phyloP scores from a whole-genome alignment of 2,797 vertebrate genomes.

The Taeniopygia guttata region DNA sequence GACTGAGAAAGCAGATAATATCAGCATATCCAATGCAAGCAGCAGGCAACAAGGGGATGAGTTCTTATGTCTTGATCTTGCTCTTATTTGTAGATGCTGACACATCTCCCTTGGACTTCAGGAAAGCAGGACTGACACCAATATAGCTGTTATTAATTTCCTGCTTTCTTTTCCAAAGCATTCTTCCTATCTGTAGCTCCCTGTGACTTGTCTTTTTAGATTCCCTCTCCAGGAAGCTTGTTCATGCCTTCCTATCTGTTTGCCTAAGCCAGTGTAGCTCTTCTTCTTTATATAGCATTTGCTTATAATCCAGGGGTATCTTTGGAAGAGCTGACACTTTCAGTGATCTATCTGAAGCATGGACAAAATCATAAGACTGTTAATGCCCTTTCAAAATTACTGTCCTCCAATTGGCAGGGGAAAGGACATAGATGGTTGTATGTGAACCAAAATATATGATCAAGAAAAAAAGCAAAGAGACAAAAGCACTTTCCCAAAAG shows the following conservation, averaged over 20 bases:
- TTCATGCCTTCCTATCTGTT: neutral
- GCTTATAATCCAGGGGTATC: neutral
- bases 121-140: neutral
- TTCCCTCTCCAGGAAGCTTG: neutral
- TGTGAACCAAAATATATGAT: neutral
- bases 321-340: neutral
- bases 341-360: neutral
- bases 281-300: neutral
- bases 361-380: neutral
- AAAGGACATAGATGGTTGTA: neutral
- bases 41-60: neutral
- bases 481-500: neutral
- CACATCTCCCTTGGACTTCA: neutral
- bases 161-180: neutral
- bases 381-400: neutral
- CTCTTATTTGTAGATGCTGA: neutral
- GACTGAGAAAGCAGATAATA: constrained; percentile 31
- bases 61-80: neutral
- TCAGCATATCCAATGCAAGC: neutral
- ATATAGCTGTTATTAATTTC: neutral
- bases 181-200: neutral
- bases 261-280: neutral
- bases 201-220: neutral
- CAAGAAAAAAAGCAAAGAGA: neutral
- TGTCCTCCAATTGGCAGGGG: neutral